Percentiles rank a stretch among this genome's conserved stretches.
These are phyloP conservation scores for Heliconius ethilla DNA, from an alignment of 2,888 invertebrate species.

Conservation along the genomic window DNA sequence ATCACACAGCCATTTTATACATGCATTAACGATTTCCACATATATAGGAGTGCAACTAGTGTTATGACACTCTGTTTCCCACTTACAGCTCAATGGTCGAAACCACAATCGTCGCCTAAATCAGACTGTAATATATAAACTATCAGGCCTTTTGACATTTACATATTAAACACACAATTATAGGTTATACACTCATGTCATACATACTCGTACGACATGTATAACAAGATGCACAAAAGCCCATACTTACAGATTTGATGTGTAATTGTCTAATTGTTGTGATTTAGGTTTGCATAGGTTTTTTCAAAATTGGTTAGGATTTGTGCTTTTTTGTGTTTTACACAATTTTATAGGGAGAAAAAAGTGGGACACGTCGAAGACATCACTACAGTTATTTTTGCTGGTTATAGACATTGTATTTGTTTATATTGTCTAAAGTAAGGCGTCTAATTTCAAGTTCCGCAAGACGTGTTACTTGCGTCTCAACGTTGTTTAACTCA, in stretches of 20 bases:
- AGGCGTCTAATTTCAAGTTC: background rate
- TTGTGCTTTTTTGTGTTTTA: background rate
- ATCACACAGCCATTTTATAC: no score
- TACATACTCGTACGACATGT: background rate
- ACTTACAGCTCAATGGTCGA: background rate
- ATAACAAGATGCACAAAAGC: slow-evolving; percentile 23
- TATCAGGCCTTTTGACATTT: no score
- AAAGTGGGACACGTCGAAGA: background rate
- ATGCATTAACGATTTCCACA: no score
- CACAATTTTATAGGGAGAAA: background rate
- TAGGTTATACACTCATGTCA: background rate
- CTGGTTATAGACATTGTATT: background rate
- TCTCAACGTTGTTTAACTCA: background rate
- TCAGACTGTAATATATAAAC: no score
- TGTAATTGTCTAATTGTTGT: background rate
- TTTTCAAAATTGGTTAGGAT: background rate
- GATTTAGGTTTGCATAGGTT: slow-evolving; percentile 4
- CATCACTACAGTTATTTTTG: background rate
- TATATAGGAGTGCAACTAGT: no score
- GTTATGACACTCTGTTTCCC: background rate
- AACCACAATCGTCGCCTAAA: background rate
- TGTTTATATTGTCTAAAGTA: background rate
- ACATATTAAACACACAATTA: background rate
- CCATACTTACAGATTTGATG: background rate
- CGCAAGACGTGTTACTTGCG: background rate